Evolutionary conservation across 2,797 vertebrate genomes (phyloP), one percentile per base, ranked within the genome.

Genomic region (Crenuchus spilurus): DNA sequence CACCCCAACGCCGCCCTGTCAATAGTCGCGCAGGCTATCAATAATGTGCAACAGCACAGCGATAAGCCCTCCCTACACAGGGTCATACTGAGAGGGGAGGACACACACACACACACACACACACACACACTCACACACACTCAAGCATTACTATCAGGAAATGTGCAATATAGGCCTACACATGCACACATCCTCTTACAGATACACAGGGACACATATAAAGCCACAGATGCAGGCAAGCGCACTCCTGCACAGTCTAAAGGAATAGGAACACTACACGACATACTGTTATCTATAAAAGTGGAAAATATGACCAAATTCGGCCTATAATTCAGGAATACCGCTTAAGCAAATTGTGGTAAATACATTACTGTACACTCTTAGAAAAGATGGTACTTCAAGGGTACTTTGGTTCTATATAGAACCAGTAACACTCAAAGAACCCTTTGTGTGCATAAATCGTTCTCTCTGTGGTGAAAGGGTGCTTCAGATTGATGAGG

Each of bases 21-120:
- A 98, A 99, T 99, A 99, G 92, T 93, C 90, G 90, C 87, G 93
- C 92, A 77, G 91, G 92, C 97, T 97, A 99, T 97, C 98, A 99
- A 99, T 99, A 98, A 96, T 92, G 92, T 90, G 93, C 94, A 95
- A 95, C 94, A 92, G 93, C 85, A 88, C 92, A 87, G 92, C 92
- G 93, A 96, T 94, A 93, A 94, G 92, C 92, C 92, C 90, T 81
- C 86, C 79, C 93, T 93, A 92, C 90, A 84, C 91, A 86, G 94
- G 96, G 95, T 96, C 94, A 94, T 88, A 86, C 81, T 57, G 81
- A 84, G 69, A 82, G 76, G 68, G 70, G 77, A 79, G 91, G 92
- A 92, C 76, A 82, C 81, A 70, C 84, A 80, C 77, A 83, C 72
- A 60, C 76, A 57, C 46, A 70, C 42, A 41, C 42, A 69, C 67